Percentiles rank a stretch among this genome's conserved stretches.
Conservation (phyloP, 2,888 invertebrate species). For the Gryllus longicercus region DNA sequence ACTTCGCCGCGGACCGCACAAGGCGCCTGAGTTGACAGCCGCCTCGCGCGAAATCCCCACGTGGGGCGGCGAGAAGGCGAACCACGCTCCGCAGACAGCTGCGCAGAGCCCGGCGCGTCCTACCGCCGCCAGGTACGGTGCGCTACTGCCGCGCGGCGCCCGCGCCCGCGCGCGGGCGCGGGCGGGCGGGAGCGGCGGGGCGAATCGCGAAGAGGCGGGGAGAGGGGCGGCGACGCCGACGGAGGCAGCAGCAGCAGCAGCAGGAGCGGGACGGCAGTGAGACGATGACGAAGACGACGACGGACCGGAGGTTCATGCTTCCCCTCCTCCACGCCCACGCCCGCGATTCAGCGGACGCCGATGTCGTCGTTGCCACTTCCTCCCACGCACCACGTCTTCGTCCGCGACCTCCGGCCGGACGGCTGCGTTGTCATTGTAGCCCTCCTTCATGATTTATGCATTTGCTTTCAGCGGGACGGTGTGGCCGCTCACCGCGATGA, state of each 20-base stretch:
- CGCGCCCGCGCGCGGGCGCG: not conserved
- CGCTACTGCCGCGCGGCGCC: not conserved
- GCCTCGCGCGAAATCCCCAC: not conserved
- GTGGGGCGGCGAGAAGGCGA: constrained; percentile 6
- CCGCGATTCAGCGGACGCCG: too few species aligned
- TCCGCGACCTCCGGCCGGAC: too few species aligned
- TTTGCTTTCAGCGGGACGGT: too few species aligned
- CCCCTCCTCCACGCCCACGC: too few species aligned
- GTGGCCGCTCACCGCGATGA: too few species aligned
- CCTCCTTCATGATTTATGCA: too few species aligned
- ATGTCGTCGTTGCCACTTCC: too few species aligned
- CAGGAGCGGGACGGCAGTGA: not conserved
- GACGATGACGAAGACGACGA: not conserved
- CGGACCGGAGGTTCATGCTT: not conserved
- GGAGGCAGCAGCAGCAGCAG: not conserved
- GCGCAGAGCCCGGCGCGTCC: not conserved
- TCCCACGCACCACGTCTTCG: too few species aligned
- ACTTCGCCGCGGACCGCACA: too few species aligned
- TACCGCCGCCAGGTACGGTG: constrained; percentile 1
- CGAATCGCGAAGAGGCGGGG: not conserved
- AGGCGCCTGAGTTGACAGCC: not conserved
- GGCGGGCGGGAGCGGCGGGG: not conserved
- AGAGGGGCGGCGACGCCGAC: not conserved
- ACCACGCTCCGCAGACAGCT: not conserved
- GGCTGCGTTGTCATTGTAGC: too few species aligned